Percentiles rank a stretch among this genome's conserved stretches.
Conservation (phyloP, 2,888 invertebrate genomes). For the Heliconius ismenius region DNA sequence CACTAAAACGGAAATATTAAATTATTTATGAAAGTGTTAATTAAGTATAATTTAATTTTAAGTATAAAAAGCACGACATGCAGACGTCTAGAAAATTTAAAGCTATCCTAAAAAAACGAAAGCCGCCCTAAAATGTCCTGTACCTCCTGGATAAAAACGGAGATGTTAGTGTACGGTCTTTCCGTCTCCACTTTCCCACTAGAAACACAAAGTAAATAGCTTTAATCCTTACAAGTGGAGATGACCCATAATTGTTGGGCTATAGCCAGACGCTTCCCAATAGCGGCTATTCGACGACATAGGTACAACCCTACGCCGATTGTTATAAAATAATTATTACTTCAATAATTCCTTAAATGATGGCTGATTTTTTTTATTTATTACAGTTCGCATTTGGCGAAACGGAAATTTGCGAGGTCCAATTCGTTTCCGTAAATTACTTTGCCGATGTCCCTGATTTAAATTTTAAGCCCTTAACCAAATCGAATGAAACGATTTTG, state of each 20-base stretch:
- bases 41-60: no score
- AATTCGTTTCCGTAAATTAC: slow-evolving; percentile 25
- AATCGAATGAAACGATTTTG: neutral
- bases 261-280: neutral
- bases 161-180: no score
- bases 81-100: no score
- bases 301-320: neutral
- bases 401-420: slow-evolving; percentile 10
- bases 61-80: no score
- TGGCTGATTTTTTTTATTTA: neutral
- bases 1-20: no score
- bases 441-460: slow-evolving; percentile 11
- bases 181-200: neutral
- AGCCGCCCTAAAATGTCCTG: no score
- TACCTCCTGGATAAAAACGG: no score
- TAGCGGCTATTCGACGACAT: neutral
- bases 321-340: neutral
- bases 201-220: neutral
- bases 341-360: neutral
- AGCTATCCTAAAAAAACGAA: no score
- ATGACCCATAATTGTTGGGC: neutral
- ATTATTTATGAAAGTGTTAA: no score
- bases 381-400: neutral
- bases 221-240: neutral
- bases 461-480: slow-evolving; percentile 10